These are phyloP conservation scores for Scarus forsteni DNA, from an alignment of 2,797 vertebrate genomes.

Conservation along the genomic window DNA sequence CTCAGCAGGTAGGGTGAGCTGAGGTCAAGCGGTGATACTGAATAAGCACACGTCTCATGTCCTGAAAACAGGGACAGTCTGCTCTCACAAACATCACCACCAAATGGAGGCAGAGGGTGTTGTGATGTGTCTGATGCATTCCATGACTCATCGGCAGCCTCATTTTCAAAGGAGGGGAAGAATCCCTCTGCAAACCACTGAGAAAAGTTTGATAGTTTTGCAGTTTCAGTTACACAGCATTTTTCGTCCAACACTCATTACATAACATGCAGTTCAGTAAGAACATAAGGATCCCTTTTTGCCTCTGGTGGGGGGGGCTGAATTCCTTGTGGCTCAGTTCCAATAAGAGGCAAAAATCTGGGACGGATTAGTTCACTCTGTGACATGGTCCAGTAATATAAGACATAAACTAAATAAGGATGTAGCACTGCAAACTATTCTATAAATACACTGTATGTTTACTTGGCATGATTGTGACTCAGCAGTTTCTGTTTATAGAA, in stretches of 20 bases:
- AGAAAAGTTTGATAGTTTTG: slow-evolving; percentile 30
- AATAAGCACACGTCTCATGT: slow-evolving; percentile 51
- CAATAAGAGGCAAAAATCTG: slow-evolving; percentile 19
- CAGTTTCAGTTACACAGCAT: slow-evolving; percentile 7
- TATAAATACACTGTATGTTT: background rate
- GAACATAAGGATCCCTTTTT: slow-evolving; percentile 8
- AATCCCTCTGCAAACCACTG: slow-evolving; percentile 25
- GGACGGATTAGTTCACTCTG: slow-evolving; percentile 3
- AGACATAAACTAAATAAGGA: background rate
- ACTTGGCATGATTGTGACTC: background rate
- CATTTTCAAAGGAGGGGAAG: slow-evolving; percentile 12
- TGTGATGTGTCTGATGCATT: slow-evolving; percentile 45
- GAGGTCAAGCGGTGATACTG: slow-evolving; percentile 56
- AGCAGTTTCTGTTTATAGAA: background rate
- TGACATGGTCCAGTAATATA: background rate
- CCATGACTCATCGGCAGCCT: slow-evolving; percentile 58
- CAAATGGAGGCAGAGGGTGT: slow-evolving; percentile 35
- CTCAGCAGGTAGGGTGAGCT: slow-evolving; percentile 41
- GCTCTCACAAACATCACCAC: slow-evolving; percentile 61
- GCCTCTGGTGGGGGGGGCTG: background rate
- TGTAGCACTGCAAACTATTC: background rate
- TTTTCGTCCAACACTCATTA: slow-evolving; percentile 12
- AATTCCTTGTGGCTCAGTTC: slow-evolving; percentile 13
- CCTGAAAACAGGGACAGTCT: slow-evolving; percentile 58
- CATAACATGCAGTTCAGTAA: background rate